Conservation (phyloP, 2,113 vertebrate species). For the Dromaius novaehollandiae region DNA sequence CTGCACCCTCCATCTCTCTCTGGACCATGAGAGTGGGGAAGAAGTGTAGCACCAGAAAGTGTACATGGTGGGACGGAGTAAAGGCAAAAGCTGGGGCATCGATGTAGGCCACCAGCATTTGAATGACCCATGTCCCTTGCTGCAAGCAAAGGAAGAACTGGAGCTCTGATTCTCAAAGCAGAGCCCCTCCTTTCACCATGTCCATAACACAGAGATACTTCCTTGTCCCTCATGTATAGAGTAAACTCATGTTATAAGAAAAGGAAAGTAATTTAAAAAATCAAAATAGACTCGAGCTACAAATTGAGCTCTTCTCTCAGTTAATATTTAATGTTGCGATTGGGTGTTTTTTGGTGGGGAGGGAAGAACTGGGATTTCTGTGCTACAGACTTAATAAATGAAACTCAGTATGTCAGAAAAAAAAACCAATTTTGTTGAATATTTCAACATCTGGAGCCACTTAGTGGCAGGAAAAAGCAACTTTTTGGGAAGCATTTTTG, state of each 20-base stretch:
- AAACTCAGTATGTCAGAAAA: conserved; percentile 13
- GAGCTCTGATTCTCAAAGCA: background rate
- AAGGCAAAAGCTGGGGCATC: background rate
- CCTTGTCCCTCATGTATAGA: background rate
- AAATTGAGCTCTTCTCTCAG: background rate
- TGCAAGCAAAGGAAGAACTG: background rate
- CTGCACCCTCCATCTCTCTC: background rate
- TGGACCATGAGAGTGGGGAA: background rate
- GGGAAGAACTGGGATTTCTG: background rate
- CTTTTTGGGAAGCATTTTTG: conserved; percentile 61
- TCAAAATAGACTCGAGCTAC: background rate
- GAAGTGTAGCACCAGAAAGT: background rate
- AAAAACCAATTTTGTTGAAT: conserved; percentile 64
- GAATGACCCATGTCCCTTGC: background rate
- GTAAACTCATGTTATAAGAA: background rate
- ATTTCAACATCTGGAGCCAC: conserved; percentile 77
- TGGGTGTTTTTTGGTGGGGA: background rate
- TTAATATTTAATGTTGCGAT: conserved; percentile 65
- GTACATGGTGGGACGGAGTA: background rate
- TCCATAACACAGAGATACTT: background rate
- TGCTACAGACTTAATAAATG: conserved; percentile 34
- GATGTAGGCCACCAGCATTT: background rate
- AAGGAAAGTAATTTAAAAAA: background rate
- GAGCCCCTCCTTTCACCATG: background rate
- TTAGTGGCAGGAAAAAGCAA: conserved; percentile 69